Base-by-base conservation (phyloP, 2,113 vertebrate genomes). In the Microcebus griseorufus region DNA sequence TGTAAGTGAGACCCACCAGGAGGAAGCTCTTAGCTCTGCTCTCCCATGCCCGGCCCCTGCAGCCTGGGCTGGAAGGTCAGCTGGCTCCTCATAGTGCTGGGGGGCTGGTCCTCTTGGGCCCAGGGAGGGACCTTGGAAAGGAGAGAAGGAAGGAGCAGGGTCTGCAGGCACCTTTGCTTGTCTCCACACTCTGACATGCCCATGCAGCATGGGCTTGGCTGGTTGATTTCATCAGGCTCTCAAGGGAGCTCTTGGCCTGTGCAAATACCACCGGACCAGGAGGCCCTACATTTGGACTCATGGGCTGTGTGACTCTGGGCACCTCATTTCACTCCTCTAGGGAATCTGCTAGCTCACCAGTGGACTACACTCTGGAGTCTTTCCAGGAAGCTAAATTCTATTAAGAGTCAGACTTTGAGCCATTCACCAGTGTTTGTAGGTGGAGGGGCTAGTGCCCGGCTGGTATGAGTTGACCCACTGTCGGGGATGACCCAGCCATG, bases 171-270 rank as follows among this genome's bases (percentile, higher is more conserved):
- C 0, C 1, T 11, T 22, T 9, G 1, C 22, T 32, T 34, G 32
- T 53, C 29, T 55, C 42, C 22, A 34, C 8, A 1, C 23, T 51
- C n/a, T 17, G 25, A 73, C 12, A 42, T 32, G 58, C 13, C 27
- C 1, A 0, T 1, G 75, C 3, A 53, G 14, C 2, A 0, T 2
- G 20, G 34, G 1, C 75, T 34, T 34, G 25, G 80, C 17, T 6
- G 11, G 3, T 23, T 9, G 79, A 55, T 42, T 87, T n/a, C 12
- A 1, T 34, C 8, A 6, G 16, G 34, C 48, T 92, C 39, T 3
- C 12, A 69, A 37, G 16, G 14, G 37, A 32, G 45, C 20, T 53
- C 2, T 0, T 3, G 3, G 32, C 86, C 14, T 62, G 12, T 42
- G 62, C 22, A 6, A 16, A 42, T 3, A 14, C 11, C 27, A 1